These are phyloP conservation scores for Cloeon dipterum DNA, from an alignment of 2,888 invertebrate genomes.

Conservation along the genomic window DNA sequence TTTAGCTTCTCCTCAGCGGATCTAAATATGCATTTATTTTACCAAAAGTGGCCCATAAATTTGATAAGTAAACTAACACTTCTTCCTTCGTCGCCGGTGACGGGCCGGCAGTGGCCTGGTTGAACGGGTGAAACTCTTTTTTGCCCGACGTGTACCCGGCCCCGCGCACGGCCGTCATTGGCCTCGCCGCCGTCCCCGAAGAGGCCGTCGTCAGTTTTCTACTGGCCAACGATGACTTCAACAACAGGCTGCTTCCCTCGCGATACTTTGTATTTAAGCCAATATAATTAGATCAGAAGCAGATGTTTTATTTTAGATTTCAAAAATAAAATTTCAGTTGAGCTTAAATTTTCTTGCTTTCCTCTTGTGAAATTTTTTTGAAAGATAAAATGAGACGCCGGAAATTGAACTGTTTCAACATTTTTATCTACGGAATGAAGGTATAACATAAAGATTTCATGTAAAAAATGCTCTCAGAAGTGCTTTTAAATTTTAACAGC, in stretches of 20 bases:
- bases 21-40: no score
- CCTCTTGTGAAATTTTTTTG: background rate
- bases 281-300: no score
- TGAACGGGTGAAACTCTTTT: conserved; percentile 46
- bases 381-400: no score
- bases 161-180: conserved; percentile 91
- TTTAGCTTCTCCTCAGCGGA: conserved; percentile 77
- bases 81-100: conserved; percentile 47
- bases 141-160: conserved; percentile 77
- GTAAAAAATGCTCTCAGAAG: no score
- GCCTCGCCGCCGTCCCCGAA: conserved; percentile 33
- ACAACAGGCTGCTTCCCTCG: conserved; percentile 15
- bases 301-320: no score
- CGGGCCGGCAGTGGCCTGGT: conserved; percentile 30
- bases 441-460: no score
- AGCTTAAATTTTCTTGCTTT: conserved; percentile 1
- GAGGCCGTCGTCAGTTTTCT: conserved; percentile 11
- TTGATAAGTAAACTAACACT: conserved; percentile 26
- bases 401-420: no score
- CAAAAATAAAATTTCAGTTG: no score
- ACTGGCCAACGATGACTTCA: conserved; percentile 17
- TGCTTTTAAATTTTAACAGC: no score
- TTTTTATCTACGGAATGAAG: no score
- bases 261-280: conserved; percentile 13
- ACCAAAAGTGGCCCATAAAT: no score